These are phyloP conservation scores for Watsonalla cultraria DNA, from an alignment of 2,888 invertebrate species.

Conservation along the genomic window DNA sequence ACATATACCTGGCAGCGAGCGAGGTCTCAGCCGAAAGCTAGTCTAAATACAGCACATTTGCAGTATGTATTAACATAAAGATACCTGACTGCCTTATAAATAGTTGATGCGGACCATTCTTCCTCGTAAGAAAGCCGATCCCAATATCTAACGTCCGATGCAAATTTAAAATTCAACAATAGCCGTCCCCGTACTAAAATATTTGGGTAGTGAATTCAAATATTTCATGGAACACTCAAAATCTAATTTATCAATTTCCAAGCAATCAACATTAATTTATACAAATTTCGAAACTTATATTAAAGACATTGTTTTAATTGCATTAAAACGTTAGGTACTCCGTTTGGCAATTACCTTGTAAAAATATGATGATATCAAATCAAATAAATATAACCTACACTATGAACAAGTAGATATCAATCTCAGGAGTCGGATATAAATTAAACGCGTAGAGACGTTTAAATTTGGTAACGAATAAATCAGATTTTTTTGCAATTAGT, in stretches of 20 bases:
- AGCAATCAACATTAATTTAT: neutral
- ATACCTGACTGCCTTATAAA: too few relatives aligned
- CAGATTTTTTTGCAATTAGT: slow-evolving; percentile 2
- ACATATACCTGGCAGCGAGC: too few relatives aligned
- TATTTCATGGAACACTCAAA: neutral
- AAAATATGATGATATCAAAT: too few relatives aligned
- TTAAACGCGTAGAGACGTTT: neutral
- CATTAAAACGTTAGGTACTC: neutral
- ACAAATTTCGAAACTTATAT: too few relatives aligned
- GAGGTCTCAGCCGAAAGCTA: too few relatives aligned
- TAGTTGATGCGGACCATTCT: neutral
- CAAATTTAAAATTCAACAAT: neutral
- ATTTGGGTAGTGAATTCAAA: neutral
- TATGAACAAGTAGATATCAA: neutral
- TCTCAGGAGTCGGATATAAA: neutral
- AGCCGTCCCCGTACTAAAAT: neutral
- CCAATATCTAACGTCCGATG: neutral
- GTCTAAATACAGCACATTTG: too few relatives aligned
- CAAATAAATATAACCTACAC: too few relatives aligned
- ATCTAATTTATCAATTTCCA: neutral
- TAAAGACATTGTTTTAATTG: too few relatives aligned
- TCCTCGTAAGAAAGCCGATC: neutral
- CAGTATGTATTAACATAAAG: too few relatives aligned
- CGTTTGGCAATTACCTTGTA: neutral
- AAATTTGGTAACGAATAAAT: slow-evolving; percentile 1